Conservation (phyloP, 2,888 invertebrate species). For the Monochamus alternatus region DNA sequence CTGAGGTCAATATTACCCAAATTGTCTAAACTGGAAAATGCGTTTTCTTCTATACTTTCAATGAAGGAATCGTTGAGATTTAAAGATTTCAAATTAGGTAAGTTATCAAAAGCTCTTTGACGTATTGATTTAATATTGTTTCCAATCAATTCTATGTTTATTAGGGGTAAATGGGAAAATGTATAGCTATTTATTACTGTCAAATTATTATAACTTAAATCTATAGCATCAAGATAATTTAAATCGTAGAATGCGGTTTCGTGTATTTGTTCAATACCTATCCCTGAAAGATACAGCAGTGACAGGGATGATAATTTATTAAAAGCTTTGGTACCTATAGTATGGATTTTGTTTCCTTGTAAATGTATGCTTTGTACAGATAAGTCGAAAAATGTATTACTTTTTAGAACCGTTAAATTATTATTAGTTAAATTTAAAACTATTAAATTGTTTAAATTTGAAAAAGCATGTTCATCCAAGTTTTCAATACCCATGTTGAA, state of each 20-base stretch:
- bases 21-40: not conserved
- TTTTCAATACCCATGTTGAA: not conserved
- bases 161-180: no score
- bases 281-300: not conserved
- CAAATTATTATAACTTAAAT: no score
- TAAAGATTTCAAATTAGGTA: not conserved
- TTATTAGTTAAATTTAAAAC: not conserved
- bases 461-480: not conserved
- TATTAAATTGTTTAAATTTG: not conserved
- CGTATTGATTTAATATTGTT: constrained; percentile 22
- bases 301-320: constrained; percentile 1
- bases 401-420: not conserved
- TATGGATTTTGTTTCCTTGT: constrained; percentile 13
- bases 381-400: constrained; percentile 18
- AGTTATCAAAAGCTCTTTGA: constrained; percentile 25
- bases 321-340: constrained; percentile 26
- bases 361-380: constrained; percentile 17
- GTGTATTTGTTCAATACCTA: not conserved
- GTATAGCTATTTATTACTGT: no score
- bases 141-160: constrained; percentile 16
- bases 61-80: no score
- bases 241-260: not conserved
- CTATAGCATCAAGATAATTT: no score
- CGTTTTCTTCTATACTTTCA: no score
- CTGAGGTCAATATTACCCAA: not conserved